phyloP scores from a whole-genome alignment of 2,797 vertebrate species.

The Erethizon dorsatum region DNA sequence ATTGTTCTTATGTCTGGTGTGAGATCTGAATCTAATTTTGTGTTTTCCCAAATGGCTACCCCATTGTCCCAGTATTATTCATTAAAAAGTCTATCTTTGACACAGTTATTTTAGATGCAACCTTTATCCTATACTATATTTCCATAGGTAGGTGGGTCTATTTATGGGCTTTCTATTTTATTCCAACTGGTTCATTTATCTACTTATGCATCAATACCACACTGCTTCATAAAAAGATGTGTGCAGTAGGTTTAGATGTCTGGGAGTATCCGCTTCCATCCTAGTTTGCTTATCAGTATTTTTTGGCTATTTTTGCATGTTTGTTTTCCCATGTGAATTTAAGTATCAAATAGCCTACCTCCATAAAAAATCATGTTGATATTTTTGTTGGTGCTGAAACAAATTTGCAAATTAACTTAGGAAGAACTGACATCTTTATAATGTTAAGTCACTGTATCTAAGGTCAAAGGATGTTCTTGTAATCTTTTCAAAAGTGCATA shows the following conservation, averaged over 20 bases:
- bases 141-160: background rate
- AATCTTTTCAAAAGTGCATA: conserved; percentile 45
- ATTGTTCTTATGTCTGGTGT: background rate
- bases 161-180: conserved; percentile 43
- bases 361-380: background rate
- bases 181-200: conserved; percentile 17
- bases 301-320: background rate
- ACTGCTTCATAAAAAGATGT: background rate
- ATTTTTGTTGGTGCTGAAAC: conserved; percentile 35
- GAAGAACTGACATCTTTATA: conserved; percentile 26
- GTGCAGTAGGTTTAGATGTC: background rate
- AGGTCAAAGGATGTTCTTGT: background rate
- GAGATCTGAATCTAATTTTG: conserved; percentile 56
- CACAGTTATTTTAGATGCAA: conserved; percentile 64
- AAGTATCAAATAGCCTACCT: background rate
- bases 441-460: background rate
- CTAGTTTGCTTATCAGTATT: conserved; percentile 12
- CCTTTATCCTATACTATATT: background rate
- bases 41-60: conserved; percentile 32
- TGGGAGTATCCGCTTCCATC: background rate
- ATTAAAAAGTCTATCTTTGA: conserved; percentile 55
- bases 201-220: background rate
- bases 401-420: conserved; percentile 55
- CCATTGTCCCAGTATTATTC: background rate
- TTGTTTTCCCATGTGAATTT: background rate